Evolutionary conservation across 2,888 invertebrate species (phyloP), one percentile per base, ranked within the genome.

Genomic region (Drosophila yooni): DNA sequence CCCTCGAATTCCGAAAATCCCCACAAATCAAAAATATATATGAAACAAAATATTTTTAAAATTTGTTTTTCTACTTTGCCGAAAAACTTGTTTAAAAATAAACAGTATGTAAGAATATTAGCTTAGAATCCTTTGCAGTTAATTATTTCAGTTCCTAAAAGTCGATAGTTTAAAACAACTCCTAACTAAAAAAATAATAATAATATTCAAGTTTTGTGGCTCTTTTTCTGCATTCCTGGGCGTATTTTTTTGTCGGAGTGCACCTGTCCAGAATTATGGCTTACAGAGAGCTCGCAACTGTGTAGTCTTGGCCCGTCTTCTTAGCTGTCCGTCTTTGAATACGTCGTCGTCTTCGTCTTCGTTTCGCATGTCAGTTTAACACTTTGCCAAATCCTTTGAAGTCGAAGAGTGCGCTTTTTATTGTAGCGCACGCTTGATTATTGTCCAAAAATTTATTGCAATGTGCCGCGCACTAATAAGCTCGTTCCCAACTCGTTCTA

Each of bases 351-450:
- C 65, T 60, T 21, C 52, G 57, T 29, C 65, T 60, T 58, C 80
- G 81, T 84, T 74, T 89, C 74, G 88, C 91, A 89, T 91, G 88
- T 88, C 88, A 88, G 91, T 88, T 88, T 91, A 91, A 83, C 88
- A 88, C 88, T 84, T 86, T 79, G 73, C 62, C 74, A 80, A 80
- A 74, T 82, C 90, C 81, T 83, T 90, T 88, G 81, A 76, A 76
- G 79, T 68, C 52, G 29, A 52, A 38, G 53, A 64, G 71, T 70
- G 69, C 67, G 40, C 46, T 75, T 88, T 82, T 80, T 90, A 88
- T 89, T 87, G 82, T 78, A 72, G 73, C 70, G 69, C 69, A 65
- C 73, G 75, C 81, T 82, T 82, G 77, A 81, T 82, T 82, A 82
- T 82, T 82, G 81, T 75, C 85, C 89, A 83, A 86, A 86, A 86